These are phyloP conservation scores for Asbolus verrucosus DNA, from an alignment of 1,140 invertebrate genomes.

Conservation along the genomic window DNA sequence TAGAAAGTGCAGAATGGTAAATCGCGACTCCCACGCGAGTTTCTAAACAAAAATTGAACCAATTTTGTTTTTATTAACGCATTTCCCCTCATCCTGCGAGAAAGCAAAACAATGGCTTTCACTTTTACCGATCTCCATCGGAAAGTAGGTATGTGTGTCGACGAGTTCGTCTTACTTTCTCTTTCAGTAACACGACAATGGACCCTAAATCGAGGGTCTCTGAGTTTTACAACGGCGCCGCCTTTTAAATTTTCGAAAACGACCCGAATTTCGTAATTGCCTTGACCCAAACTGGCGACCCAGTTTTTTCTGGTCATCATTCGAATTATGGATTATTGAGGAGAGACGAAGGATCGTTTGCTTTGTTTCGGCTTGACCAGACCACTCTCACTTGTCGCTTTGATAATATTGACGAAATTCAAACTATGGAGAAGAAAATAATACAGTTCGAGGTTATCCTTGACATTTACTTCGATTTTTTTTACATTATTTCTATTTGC, in stretches of 20 bases:
- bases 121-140: slow-evolving; percentile 49
- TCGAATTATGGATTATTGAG: neutral
- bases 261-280: slow-evolving; percentile 12
- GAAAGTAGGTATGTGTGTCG: slow-evolving; percentile 46
- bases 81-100: slow-evolving; percentile 30
- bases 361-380: neutral
- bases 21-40: slow-evolving; percentile 25
- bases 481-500: neutral
- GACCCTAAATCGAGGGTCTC: neutral
- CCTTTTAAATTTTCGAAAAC: neutral
- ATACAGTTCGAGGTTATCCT: slow-evolving; percentile 22
- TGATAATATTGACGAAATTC: neutral
- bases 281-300: slow-evolving; percentile 37
- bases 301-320: slow-evolving; percentile 10
- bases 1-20: slow-evolving; percentile 25
- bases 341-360: neutral
- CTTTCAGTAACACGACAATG: slow-evolving; percentile 37
- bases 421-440: slow-evolving; percentile 6
- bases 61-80: slow-evolving; percentile 24
- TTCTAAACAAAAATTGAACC: slow-evolving; percentile 35
- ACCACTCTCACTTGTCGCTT: neutral
- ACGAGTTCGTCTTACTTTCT: slow-evolving; percentile 40
- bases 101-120: slow-evolving; percentile 54
- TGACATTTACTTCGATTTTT: slow-evolving; percentile 11
- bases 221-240: too few species aligned